Base-by-base conservation (phyloP, 2,797 vertebrate species). In the Hippocampus kuda region DNA sequence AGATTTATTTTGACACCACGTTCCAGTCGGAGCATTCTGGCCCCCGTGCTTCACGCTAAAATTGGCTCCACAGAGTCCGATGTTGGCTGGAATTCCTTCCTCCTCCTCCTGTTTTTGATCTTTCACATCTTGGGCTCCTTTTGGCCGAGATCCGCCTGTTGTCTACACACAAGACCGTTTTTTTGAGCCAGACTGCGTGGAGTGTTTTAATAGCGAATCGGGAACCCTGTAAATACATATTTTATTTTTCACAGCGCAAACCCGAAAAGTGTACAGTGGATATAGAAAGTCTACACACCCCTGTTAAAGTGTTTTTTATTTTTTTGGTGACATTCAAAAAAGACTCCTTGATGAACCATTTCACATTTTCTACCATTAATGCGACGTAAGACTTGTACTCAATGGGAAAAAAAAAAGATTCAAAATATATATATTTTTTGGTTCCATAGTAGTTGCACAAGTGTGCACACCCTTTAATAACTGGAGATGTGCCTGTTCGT, bases 1-100 rank as follows among this genome's bases (percentile, higher is more conserved):
- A 60, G 5, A 20, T 30, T 18, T 60, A 38, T 38, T 60, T 60
- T 60, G 18, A 51, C 67, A 65, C 26, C 12, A 5, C 73, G 46
- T 65, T 75, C 5, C 66, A 72, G 27, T 34, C 26, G 54, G 24
- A 57, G 49, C 56, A 13, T 68, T 72, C 75, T 80, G 71, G 71
- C 78, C 6, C 34, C 6, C 74, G 11, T 0, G 13, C 53, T 75
- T 74, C 70, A 63, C 66, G 69, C 79, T 75, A 24, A 65, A 56
- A 48, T 66, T 44, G 59, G 16, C 34, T 60, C 59, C 59, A 60
- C 27, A 6, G 26, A 20, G 30, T 34, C 27, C 18, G 59, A 60
- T 60, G 6, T 60, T 60, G 59, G 30, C 62, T 11, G n/a, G 3
- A 15, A 24, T 64, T 20, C 62, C 22, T 24, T 18, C 22, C 15